Evolutionary conservation across 2,797 vertebrate species (phyloP).

Genomic region (Phoebastria nigripes): DNA sequence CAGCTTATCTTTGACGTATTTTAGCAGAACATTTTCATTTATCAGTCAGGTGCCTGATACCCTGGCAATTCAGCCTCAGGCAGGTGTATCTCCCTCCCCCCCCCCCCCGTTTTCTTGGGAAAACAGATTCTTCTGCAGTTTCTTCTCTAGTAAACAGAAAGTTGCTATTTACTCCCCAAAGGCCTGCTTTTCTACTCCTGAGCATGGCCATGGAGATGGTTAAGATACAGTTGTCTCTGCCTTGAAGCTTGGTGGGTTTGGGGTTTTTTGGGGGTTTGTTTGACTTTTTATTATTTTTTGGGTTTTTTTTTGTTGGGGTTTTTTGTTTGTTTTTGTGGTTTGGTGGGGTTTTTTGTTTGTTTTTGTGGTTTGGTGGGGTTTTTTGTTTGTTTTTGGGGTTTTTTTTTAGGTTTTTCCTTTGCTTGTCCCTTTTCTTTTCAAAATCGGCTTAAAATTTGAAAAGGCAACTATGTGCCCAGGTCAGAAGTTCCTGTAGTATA

Average conservation of each 20-base stretch:
- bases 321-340: background rate
- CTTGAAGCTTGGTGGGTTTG: background rate
- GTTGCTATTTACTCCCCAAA: background rate
- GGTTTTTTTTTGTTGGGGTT: background rate
- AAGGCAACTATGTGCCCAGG: background rate
- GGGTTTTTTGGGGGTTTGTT: background rate
- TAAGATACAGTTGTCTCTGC: background rate
- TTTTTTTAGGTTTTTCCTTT: background rate
- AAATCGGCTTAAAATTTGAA: background rate
- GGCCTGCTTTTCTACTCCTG: background rate
- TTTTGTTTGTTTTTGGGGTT: background rate
- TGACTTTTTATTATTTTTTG: background rate
- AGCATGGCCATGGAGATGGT: background rate
- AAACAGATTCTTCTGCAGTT: background rate
- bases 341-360: background rate
- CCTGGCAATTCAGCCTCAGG: background rate
- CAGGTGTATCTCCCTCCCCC: background rate
- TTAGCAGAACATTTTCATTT: background rate
- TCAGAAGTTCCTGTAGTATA: background rate
- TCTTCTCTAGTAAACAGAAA: background rate
- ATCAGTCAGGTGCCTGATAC: background rate
- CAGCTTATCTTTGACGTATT: background rate
- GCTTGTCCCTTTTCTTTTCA: background rate
- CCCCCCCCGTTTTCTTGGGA: background rate
- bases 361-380: background rate